Evolutionary conservation across 2,797 vertebrate genomes (phyloP).

Genomic region (Characodon lateralis): DNA sequence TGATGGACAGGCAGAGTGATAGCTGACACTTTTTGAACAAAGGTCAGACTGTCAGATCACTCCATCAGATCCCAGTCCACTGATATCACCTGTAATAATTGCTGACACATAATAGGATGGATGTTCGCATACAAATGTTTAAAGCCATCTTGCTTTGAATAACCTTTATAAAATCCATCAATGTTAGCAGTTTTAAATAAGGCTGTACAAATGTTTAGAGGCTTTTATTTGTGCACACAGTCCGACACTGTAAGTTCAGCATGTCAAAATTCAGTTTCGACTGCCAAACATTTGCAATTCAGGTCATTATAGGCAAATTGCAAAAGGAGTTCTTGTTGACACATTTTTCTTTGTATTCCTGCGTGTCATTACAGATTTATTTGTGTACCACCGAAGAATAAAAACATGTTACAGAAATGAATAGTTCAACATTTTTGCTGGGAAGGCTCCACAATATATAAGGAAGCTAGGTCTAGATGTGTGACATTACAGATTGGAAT

Average conservation of each 20-base stretch:
- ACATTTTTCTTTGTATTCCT: conserved; percentile 40
- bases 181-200: conserved; percentile 1
- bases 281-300: conserved; percentile 57
- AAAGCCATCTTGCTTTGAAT: conserved; percentile 3
- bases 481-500: neutral
- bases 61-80: conserved; percentile 33
- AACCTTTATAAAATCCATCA: conserved; percentile 17
- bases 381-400: neutral
- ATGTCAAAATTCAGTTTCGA: conserved; percentile 40
- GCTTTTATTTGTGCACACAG: conserved; percentile 16
- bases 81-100: conserved; percentile 31
- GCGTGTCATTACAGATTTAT: conserved; percentile 26
- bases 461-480: conserved; percentile 3
- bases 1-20: conserved; percentile 61
- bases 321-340: conserved; percentile 39
- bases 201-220: neutral
- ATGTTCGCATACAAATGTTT: conserved; percentile 7
- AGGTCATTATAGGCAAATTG: conserved; percentile 28
- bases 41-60: conserved; percentile 69
- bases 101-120: conserved; percentile 13
- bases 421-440: conserved; percentile 23
- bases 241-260: conserved; percentile 26
- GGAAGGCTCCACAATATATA: conserved; percentile 5
- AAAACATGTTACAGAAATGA: conserved; percentile 32
- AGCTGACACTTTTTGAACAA: conserved; percentile 70